Conservation (phyloP, 1,140 invertebrate species). For the Carposina sasakii region DNA sequence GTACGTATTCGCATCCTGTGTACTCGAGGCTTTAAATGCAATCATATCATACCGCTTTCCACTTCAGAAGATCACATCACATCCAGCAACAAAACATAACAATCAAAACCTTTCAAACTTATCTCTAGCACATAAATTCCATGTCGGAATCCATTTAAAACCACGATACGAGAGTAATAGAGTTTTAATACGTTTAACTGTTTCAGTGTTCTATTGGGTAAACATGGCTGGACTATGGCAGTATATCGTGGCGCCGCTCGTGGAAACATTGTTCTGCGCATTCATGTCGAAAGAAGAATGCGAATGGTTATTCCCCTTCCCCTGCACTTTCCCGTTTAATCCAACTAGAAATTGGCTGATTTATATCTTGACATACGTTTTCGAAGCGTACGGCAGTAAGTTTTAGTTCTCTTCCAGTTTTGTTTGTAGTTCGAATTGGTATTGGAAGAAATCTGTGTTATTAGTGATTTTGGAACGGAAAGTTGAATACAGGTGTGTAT, state of each 20-base stretch:
- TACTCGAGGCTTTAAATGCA: too few species aligned
- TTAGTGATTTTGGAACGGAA: too few species aligned
- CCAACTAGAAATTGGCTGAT: conserved; percentile 12
- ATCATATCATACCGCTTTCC: too few species aligned
- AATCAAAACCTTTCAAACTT: too few species aligned
- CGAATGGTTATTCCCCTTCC: conserved; percentile 18
- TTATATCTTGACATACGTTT: conserved; percentile 21
- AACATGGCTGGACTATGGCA: conserved; percentile 21
- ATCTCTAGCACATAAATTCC: conserved; percentile 12
- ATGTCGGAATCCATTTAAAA: conserved; percentile 20
- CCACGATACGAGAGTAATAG: conserved; percentile 20
- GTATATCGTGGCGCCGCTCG: conserved; percentile 22
- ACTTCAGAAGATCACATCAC: too few species aligned
- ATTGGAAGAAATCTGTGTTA: too few species aligned
- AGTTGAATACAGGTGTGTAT: too few species aligned
- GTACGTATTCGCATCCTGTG: too few species aligned
- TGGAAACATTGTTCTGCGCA: conserved; percentile 17
- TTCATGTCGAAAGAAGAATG: conserved; percentile 19
- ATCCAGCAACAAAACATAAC: too few species aligned
- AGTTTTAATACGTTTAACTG: conserved; percentile 13
- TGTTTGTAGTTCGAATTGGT: too few species aligned
- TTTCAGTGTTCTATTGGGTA: conserved; percentile 21
- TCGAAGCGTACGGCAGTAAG: conserved; percentile 24
- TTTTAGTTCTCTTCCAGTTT: conserved; percentile 7
- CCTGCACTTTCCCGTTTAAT: conserved; percentile 21